These are phyloP conservation scores for Boloria euphrosyne DNA, from an alignment of 2,888 invertebrate species.

Conservation along the genomic window DNA sequence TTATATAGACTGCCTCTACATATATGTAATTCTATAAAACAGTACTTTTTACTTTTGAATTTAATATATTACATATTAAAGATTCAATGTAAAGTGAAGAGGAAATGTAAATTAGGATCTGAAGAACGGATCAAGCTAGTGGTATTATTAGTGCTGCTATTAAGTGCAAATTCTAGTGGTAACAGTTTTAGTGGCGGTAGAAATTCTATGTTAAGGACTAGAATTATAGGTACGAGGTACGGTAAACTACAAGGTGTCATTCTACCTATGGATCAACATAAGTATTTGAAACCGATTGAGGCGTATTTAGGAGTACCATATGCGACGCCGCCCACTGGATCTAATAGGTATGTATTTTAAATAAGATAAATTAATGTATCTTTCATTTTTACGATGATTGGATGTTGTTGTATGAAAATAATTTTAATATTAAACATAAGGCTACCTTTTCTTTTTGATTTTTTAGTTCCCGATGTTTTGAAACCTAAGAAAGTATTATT, in stretches of 20 bases:
- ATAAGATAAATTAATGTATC: no score
- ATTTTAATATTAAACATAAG: no score
- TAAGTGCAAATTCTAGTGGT: slow-evolving; percentile 64
- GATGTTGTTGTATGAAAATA: no score
- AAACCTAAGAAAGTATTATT: no score
- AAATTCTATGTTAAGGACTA: slow-evolving; percentile 88
- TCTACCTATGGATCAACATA: slow-evolving; percentile 89
- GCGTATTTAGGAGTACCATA: slow-evolving; percentile 94
- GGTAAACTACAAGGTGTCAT: slow-evolving; percentile 92
- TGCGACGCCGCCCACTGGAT: slow-evolving; percentile 91
- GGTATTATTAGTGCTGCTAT: slow-evolving; percentile 60
- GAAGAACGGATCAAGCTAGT: slow-evolving; percentile 58
- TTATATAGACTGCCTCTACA: slow-evolving; percentile 73
- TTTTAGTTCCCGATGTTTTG: no score
- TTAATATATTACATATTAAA: slow-evolving; percentile 25
- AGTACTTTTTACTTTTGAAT: slow-evolving; percentile 54
- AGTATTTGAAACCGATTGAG: slow-evolving; percentile 88
- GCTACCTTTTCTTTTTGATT: no score
- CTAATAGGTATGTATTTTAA: slow-evolving; percentile 83
- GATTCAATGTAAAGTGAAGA: slow-evolving; percentile 42
- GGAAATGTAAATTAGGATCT: slow-evolving; percentile 46
- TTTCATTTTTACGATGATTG: no score
- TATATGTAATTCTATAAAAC: slow-evolving; percentile 78
- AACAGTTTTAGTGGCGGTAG: slow-evolving; percentile 69
- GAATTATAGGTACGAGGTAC: slow-evolving; percentile 92